Evolutionary conservation across 2,797 vertebrate species (phyloP), one percentile per base, ranked within the genome.

Genomic region (Tiaroga cobitis): DNA sequence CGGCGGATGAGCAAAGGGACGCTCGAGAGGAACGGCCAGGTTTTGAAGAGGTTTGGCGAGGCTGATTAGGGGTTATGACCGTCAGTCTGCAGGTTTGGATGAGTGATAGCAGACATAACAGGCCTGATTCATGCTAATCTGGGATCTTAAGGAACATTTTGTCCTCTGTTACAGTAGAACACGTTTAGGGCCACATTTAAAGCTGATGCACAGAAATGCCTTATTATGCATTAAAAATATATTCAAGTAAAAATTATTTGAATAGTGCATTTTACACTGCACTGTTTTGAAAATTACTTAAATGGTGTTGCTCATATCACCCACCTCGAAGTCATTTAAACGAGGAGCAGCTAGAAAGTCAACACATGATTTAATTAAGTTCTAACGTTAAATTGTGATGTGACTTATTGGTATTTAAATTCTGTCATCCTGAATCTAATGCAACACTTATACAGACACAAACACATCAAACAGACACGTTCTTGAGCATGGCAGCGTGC

Each of bases 51-150:
- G 26, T 73, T 51, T 49, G 56, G 54, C 26, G 24, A 82, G 80
- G 37, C 49, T 82, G 67, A 41, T 82, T 73, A 56, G 10, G 70
- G 81, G n/a, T 80, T 80, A 69, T 79, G 83, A 85, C n/a, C n/a
- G n/a, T n/a, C 79, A 78, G 43, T 43, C 59, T 82, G 29, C 39
- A 73, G 75, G 83, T 65, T 54, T 81, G 74, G 61, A 74, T 89
- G 83, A 85, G 67, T 85, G 81, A 85, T 49, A 83, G 72, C 82
- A 83, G 87, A 88, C 83, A 80, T 79, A 87, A 87, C 72, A 87
- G 78, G 43, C 34, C 61, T 82, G 85, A 81, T 72, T 85, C 70
- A 78, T 1, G 72, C 74, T 24, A 41, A 41, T 65, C 19, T 24
- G 39, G 24, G 68, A 59, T 54, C 73, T 70, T 75, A 19, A 29